A percentile compares a stretch with the other conserved stretches of the same genome.
Conservation (phyloP, 2,797 vertebrate species). For the Phylloscopus collybita region DNA sequence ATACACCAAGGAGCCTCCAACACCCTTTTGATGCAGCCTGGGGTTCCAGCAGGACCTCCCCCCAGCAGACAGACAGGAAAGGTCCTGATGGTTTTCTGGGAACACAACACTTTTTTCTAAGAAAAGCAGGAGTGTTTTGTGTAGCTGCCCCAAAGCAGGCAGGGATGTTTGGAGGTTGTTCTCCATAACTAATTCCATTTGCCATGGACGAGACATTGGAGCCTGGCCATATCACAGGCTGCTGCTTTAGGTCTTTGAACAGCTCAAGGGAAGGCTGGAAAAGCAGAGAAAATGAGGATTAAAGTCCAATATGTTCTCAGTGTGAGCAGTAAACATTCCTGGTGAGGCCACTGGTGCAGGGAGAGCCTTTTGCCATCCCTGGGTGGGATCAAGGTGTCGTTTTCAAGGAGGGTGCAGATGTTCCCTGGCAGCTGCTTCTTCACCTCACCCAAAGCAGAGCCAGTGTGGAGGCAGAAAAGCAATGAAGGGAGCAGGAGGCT, state of each 20-base stretch:
- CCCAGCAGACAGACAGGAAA: not conserved
- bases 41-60: not conserved
- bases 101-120: not conserved
- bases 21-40: not conserved
- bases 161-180: not conserved
- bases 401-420: not conserved
- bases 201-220: not conserved
- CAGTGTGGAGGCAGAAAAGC: rapidly evolving
- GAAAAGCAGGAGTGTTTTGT: not conserved
- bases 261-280: not conserved
- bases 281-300: not conserved
- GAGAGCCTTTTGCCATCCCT: not conserved
- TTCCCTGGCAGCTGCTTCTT: not conserved
- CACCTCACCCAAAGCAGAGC: not conserved
- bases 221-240: not conserved
- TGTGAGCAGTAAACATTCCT: not conserved
- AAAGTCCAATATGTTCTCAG: not conserved
- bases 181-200: not conserved
- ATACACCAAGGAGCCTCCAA: rapidly evolving
- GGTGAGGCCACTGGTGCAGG: not conserved
- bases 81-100: not conserved
- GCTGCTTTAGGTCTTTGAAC: not conserved
- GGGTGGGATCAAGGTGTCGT: not conserved
- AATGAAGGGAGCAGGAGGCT: not conserved
- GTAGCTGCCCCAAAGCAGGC: not conserved